These are phyloP conservation scores for Tenthredo mesomela DNA, from an alignment of 2,888 invertebrate genomes.

Conservation along the genomic window DNA sequence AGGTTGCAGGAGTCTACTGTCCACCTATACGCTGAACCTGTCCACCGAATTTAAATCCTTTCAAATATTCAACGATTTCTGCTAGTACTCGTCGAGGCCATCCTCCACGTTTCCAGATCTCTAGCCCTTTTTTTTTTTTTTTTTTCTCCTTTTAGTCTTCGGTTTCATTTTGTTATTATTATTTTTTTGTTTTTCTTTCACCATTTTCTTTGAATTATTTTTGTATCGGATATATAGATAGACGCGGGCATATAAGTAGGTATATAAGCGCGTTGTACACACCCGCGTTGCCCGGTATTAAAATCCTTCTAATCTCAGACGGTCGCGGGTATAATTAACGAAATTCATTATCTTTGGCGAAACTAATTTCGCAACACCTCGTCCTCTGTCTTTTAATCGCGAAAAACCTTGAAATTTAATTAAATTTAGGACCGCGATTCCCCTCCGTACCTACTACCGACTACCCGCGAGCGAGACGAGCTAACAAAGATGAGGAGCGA, in stretches of 20 bases:
- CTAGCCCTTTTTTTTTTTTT: background rate
- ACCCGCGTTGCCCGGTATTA: conserved; percentile 23
- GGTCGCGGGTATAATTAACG: conserved; percentile 73
- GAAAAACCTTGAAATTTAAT: conserved; percentile 78
- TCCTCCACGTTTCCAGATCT: background rate
- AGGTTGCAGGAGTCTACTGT: background rate
- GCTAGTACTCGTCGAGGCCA: background rate
- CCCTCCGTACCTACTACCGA: background rate
- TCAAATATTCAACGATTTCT: conserved; percentile 72
- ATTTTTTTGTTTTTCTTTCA: too few relatives aligned
- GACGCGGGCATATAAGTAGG: background rate
- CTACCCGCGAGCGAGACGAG: background rate
- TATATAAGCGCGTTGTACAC: background rate
- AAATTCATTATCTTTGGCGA: conserved; percentile 76
- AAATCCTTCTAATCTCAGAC: conserved; percentile 47
- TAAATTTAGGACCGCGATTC: conserved; percentile 74
- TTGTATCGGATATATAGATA: background rate
- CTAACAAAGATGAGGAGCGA: conserved; percentile 23
- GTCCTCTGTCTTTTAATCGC: conserved; percentile 74
- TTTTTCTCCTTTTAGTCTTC: background rate
- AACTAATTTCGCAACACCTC: conserved; percentile 75
- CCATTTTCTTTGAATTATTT: background rate
- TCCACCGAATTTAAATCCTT: conserved; percentile 75
- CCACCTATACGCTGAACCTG: conserved; percentile 44
- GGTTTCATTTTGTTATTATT: too few relatives aligned